A percentile compares a stretch with the other conserved stretches of the same genome.
Conservation (phyloP, 2,888 invertebrate genomes). For the Corbicula japonica region DNA sequence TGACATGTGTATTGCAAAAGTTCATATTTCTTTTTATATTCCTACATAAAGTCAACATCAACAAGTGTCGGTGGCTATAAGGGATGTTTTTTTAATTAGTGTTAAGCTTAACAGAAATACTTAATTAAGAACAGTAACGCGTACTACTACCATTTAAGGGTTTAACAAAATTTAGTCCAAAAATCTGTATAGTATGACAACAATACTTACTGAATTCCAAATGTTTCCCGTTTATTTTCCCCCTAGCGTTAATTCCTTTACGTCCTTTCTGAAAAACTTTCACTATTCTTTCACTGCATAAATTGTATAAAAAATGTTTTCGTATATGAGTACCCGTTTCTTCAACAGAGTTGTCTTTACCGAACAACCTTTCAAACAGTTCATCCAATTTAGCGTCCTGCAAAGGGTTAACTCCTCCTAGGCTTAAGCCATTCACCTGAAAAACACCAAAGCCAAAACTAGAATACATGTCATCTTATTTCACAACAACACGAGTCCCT, state of each 20-base stretch:
- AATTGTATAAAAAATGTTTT: conserved; percentile 47
- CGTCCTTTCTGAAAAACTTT: conserved; percentile 36
- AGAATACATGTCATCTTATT: too few relatives aligned
- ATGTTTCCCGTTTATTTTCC: conserved; percentile 24
- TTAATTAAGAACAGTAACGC: too few relatives aligned
- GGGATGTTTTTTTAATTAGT: too few relatives aligned
- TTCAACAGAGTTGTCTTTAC: not conserved
- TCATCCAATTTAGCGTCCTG: conserved; percentile 24
- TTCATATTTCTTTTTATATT: too few relatives aligned
- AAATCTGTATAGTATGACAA: too few relatives aligned
- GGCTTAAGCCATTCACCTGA: conserved; percentile 62
- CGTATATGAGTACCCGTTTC: conserved; percentile 44
- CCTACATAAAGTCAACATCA: too few relatives aligned
- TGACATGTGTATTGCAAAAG: too few relatives aligned
- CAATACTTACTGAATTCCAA: conserved; percentile 50
- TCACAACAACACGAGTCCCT: too few relatives aligned
- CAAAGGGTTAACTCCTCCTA: conserved; percentile 35
- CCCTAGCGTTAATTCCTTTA: conserved; percentile 51
- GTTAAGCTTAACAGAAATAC: too few relatives aligned
- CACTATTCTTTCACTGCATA: conserved; percentile 49
- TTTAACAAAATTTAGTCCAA: too few relatives aligned
- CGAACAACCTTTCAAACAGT: conserved; percentile 6
- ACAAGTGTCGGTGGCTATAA: too few relatives aligned
- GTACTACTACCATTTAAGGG: not conserved
- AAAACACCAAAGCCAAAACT: too few relatives aligned